A percentile compares a stretch with the other conserved stretches of the same genome.
phyloP scores from a whole-genome alignment of 2,888 invertebrate genomes.

The Aphrophora alni region DNA sequence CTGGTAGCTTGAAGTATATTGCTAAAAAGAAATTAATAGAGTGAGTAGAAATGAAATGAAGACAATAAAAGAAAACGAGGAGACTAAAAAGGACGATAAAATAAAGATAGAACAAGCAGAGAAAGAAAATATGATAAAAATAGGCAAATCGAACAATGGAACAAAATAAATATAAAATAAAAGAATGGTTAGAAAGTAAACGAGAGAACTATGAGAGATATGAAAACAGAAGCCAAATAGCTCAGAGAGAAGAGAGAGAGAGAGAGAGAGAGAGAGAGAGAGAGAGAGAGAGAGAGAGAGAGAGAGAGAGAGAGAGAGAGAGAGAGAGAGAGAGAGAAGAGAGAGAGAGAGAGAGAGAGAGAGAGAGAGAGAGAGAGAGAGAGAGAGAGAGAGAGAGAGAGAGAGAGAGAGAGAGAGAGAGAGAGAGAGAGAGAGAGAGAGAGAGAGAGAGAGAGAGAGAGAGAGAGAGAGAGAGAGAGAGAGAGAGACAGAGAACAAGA shows the following conservation, averaged over 20 bases:
- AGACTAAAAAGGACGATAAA: no score
- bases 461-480: conserved; percentile 13
- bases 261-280: conserved; percentile 13
- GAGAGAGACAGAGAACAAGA: neutral
- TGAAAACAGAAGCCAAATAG: no score
- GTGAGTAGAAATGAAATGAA: no score
- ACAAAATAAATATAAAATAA: no score
- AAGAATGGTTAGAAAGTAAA: no score
- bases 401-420: conserved; percentile 13
- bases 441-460: conserved; percentile 13
- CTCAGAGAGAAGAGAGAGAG: conserved; percentile 13
- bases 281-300: conserved; percentile 13
- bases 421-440: conserved; percentile 13
- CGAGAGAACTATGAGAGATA: no score
- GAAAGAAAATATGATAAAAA: no score
- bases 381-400: conserved; percentile 13
- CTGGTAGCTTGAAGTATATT: no score
- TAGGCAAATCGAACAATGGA: no score
- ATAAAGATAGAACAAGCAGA: no score
- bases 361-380: conserved; percentile 13
- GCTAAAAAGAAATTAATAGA: no score
- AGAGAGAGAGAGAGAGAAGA: conserved; percentile 13
- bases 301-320: conserved; percentile 13
- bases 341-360: conserved; percentile 13
- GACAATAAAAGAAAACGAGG: no score